A percentile compares a stretch with the other conserved stretches of the same genome.
Evolutionary conservation across 2,113 vertebrate species (phyloP).

Genomic region (Octodon degus): DNA sequence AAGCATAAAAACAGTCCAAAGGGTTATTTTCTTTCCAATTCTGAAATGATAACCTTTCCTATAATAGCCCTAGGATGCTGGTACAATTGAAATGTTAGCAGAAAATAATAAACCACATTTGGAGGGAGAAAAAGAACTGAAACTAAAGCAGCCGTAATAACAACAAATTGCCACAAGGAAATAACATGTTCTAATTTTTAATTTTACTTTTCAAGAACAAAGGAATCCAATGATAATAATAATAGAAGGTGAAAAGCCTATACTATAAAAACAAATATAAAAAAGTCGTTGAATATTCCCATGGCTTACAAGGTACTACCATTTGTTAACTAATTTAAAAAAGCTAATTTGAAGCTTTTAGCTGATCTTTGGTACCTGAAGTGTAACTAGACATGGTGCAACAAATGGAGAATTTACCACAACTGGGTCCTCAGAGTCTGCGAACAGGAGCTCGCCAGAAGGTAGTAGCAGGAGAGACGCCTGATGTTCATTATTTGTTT

Average conservation of each 20-base stretch:
- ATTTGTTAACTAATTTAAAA: not conserved
- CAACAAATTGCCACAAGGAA: constrained; percentile 70
- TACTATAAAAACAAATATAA: constrained; percentile 37
- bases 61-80: constrained; percentile 65
- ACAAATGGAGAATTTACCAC: not conserved
- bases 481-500: not conserved
- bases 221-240: constrained; percentile 24
- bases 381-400: not conserved
- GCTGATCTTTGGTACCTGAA: not conserved
- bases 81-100: constrained; percentile 69
- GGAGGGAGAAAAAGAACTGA: not conserved
- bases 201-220: constrained; percentile 71
- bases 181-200: constrained; percentile 62
- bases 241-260: not conserved
- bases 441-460: not conserved
- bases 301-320: not conserved
- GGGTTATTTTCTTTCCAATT: constrained; percentile 62
- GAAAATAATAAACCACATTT: constrained; percentile 69
- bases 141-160: constrained; percentile 61
- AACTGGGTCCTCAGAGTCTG: not conserved
- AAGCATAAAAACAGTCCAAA: constrained; percentile 35
- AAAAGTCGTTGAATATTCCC: not conserved
- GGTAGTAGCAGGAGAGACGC: not conserved
- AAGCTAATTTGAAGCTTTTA: not conserved
- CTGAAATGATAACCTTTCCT: constrained; percentile 57